Conservation (phyloP, 2,888 invertebrate species). For the Nipponacmea schrenckii region DNA sequence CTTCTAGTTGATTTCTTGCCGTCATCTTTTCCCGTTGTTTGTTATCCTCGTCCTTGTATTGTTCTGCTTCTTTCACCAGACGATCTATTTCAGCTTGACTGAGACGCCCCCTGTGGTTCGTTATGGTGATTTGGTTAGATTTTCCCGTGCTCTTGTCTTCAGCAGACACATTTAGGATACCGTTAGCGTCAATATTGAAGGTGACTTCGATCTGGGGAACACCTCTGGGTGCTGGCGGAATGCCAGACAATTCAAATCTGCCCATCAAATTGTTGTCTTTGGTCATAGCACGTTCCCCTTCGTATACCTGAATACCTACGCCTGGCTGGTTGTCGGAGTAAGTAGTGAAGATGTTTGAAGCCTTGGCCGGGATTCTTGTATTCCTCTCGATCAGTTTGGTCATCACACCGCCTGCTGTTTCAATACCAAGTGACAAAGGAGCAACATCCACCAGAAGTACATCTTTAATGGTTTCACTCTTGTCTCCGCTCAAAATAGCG, state of each 20-base stretch:
- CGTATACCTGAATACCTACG: conserved; percentile 75
- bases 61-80: conserved; percentile 68
- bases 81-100: conserved; percentile 87
- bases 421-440: conserved; percentile 71
- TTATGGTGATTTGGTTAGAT: conserved; percentile 84
- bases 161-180: conserved; percentile 74
- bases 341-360: conserved; percentile 77
- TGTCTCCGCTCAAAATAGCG: conserved; percentile 78
- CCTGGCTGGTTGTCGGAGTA: conserved; percentile 85
- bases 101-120: conserved; percentile 85
- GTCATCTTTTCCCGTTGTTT: conserved; percentile 55
- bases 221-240: conserved; percentile 61
- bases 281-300: conserved; percentile 95
- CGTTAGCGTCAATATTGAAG: conserved; percentile 88
- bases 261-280: conserved; percentile 82
- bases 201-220: conserved; percentile 73
- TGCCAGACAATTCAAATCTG: conserved; percentile 56
- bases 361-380: conserved; percentile 63
- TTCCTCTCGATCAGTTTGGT: conserved; percentile 52
- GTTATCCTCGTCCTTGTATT: conserved; percentile 57
- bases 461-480: conserved; percentile 79
- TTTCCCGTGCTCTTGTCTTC: conserved; percentile 82
- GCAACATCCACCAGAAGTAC: conserved; percentile 79
- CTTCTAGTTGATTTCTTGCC: conserved; percentile 52
- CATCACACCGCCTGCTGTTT: conserved; percentile 69